Evolutionary conservation across 2,888 invertebrate genomes (phyloP).

Genomic region (Drosophila algonquin): DNA sequence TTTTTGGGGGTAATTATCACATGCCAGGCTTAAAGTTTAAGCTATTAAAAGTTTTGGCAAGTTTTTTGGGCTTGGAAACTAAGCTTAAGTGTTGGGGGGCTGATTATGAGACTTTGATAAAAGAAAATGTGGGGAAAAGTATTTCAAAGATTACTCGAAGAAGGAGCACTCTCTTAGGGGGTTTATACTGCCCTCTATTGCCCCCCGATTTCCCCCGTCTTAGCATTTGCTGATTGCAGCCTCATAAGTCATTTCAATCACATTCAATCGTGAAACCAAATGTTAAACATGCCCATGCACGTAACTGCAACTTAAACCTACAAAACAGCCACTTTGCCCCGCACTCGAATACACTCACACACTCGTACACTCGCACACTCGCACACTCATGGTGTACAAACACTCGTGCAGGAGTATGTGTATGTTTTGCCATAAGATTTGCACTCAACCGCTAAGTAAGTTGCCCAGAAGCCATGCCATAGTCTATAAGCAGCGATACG

Average conservation of each 20-base stretch:
- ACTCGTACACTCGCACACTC: neutral
- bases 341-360: slow-evolving; percentile 31
- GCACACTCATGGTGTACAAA: slow-evolving; percentile 1
- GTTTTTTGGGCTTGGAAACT: neutral
- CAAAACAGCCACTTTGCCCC: slow-evolving; percentile 61
- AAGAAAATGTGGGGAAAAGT: neutral
- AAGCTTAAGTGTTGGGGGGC: neutral
- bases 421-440: slow-evolving; percentile 45
- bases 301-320: slow-evolving; percentile 47
- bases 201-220: too few relatives aligned
- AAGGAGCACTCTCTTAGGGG: neutral
- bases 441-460: slow-evolving; percentile 73
- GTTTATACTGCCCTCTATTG: neutral
- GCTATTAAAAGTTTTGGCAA: neutral
- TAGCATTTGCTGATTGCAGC: slow-evolving; percentile 13
- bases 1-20: slow-evolving; percentile 1
- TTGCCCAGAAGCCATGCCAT: slow-evolving; percentile 68
- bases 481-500: slow-evolving; percentile 73
- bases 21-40: neutral
- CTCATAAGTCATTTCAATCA: slow-evolving; percentile 35
- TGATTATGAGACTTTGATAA: neutral
- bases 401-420: slow-evolving; percentile 5
- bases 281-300: slow-evolving; percentile 67
- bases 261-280: slow-evolving; percentile 52
- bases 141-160: neutral